Base-by-base conservation (phyloP, 2,113 vertebrate genomes). In the Gobio gobio region DNA sequence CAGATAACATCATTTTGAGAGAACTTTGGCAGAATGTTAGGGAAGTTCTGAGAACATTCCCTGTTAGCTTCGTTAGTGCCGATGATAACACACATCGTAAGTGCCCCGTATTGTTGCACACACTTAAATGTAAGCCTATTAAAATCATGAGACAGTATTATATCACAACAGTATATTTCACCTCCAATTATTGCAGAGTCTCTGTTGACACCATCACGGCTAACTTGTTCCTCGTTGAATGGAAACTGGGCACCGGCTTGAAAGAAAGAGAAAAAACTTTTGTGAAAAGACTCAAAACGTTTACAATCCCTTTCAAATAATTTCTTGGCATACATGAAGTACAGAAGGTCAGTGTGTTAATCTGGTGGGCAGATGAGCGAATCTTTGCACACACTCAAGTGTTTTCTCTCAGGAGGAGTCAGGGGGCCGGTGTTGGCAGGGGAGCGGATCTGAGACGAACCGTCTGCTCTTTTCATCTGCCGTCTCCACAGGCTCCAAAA, bases 111-210 rank as follows among this genome's bases (percentile, higher is more conserved):
- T 29, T 63, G 61, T 7, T 63, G 12, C 5, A 12, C 12, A 26
- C 10, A 14, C 24, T 63, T 12, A 24, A 51, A 61, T 61, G 9
- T 24, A 59, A 63, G 59, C 24, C 26, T 26, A 26, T 63, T 13
- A 26, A 29, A 13, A 63, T 2, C 12, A 12, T 10, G 59, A 14
- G 16, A 70, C 4, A 5, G 66, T 10, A 70, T 70, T 22, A 40
- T 5, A 40, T 9, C 22, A 36, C 3, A 68, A 49, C 45, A 59
- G 5, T 6, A 8, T 54, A 72, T 24, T 82, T 88, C 89, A 99
- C 98, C 98, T 95, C 97, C 98, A 47, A 99, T 96, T 79, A 99
- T 94, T 14, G 97, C 97, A 2, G 97, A 99, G 89, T 99, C 97
- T 78, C 96, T 96, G 92, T 98, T 97, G 64, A 96, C 95, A 83